A percentile compares a stretch with the other conserved stretches of the same genome.
Conservation (phyloP, 2,113 vertebrate species). For the Chamaetylas fuelleborni region DNA sequence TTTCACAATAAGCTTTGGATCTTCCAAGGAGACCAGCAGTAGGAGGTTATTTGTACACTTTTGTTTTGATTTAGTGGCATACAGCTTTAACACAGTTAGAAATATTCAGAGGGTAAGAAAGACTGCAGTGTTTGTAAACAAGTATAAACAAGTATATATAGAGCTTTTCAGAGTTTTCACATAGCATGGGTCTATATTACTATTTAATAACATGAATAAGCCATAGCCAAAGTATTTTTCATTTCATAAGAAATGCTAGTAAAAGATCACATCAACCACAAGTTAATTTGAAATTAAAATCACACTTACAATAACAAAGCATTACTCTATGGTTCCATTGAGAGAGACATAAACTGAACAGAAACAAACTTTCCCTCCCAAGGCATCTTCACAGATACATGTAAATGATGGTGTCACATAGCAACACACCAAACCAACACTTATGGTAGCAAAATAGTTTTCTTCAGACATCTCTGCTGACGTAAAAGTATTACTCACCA, state of each 20-base stretch:
- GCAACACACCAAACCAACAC: neutral
- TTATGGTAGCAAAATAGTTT: neutral
- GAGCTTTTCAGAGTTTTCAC: neutral
- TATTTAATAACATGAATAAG: neutral
- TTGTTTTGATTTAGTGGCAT: neutral
- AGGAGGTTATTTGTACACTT: neutral
- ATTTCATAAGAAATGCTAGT: neutral
- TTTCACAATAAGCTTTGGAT: neutral
- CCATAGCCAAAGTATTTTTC: neutral
- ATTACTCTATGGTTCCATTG: neutral
- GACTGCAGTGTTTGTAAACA: neutral
- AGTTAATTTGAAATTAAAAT: neutral
- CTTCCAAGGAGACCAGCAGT: neutral
- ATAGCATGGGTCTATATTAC: neutral
- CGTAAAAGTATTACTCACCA: neutral
- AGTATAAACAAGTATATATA: neutral
- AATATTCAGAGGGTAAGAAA: neutral
- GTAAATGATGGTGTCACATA: neutral
- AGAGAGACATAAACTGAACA: neutral
- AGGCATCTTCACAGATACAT: accelerated
- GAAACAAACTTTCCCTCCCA: neutral
- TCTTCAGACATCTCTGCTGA: conserved; percentile 2
- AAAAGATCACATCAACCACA: neutral
- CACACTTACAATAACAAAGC: neutral
- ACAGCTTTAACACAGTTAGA: neutral